These are phyloP conservation scores for Aphelinus certus DNA, from an alignment of 1,140 invertebrate species.

Conservation along the genomic window DNA sequence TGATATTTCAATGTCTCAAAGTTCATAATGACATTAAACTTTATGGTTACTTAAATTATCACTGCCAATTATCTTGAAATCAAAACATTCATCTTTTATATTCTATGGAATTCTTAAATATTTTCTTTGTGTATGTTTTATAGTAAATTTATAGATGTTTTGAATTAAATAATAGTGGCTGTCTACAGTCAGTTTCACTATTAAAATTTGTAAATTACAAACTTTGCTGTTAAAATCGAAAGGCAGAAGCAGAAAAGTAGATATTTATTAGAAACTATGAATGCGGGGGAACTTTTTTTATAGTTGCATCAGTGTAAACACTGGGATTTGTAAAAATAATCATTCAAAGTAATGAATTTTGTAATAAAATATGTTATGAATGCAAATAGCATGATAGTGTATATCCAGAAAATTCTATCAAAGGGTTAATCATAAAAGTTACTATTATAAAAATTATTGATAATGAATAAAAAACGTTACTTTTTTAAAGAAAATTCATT, in stretches of 20 bases:
- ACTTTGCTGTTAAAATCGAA: no score
- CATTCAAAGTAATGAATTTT: constrained; percentile 44
- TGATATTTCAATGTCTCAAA: no score
- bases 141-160: no score
- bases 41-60: not conserved
- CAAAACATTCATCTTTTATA: not conserved
- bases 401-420: constrained; percentile 43
- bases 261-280: no score
- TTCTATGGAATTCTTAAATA: not conserved
- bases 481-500: constrained; percentile 45
- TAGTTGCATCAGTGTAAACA: constrained; percentile 14
- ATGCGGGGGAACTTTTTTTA: not conserved
- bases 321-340: constrained; percentile 26
- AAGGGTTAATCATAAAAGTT: constrained; percentile 46
- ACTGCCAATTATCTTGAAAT: constrained; percentile 13
- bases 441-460: constrained; percentile 48
- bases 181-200: no score
- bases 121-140: no score
- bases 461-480: constrained; percentile 48
- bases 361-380: constrained; percentile 47
- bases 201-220: no score
- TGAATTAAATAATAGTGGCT: no score
- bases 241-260: constrained; percentile 5
- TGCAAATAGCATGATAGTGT: constrained; percentile 44
- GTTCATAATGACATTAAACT: no score